phyloP scores from a whole-genome alignment of 2,888 invertebrate species.

The Syrista parreyssii region DNA sequence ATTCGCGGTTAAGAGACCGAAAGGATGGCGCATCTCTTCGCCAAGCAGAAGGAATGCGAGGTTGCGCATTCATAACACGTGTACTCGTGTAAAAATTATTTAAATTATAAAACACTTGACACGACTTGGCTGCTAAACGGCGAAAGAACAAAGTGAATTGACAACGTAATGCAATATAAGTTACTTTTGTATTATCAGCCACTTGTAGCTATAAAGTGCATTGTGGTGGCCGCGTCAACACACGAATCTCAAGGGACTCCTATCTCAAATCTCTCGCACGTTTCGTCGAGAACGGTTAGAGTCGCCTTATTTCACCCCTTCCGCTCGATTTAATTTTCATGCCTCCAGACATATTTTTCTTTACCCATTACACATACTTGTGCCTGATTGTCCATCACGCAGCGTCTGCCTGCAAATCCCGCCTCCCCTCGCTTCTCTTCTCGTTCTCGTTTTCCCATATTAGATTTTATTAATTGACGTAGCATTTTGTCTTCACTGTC shows the following conservation, averaged over 20 bases:
- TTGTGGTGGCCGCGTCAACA: constrained; percentile 14
- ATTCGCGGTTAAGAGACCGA: too few relatives aligned
- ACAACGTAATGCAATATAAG: constrained; percentile 32
- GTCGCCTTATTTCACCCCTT: too few relatives aligned
- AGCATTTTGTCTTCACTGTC: too few relatives aligned
- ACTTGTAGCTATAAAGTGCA: constrained; percentile 31
- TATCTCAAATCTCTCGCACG: not conserved
- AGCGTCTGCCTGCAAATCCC: too few relatives aligned
- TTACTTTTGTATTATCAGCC: constrained; percentile 48
- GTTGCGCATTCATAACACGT: not conserved
- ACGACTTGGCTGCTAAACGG: not conserved
- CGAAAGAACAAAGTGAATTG: too few relatives aligned
- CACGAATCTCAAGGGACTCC: not conserved
- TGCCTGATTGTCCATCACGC: too few relatives aligned
- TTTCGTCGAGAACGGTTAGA: too few relatives aligned
- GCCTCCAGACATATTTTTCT: too few relatives aligned
- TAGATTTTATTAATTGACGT: too few relatives aligned
- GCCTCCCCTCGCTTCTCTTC: not conserved
- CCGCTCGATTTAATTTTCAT: too few relatives aligned
- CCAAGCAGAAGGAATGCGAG: not conserved
- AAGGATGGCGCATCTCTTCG: constrained; percentile 6
- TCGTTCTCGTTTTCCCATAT: not conserved
- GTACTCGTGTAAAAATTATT: not conserved
- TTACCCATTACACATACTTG: too few relatives aligned
- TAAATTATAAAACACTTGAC: too few relatives aligned